Percentiles rank a stretch among this genome's conserved stretches.
phyloP scores from a whole-genome alignment of 1,140 invertebrate genomes.

The Leptonema lineaticorne region DNA sequence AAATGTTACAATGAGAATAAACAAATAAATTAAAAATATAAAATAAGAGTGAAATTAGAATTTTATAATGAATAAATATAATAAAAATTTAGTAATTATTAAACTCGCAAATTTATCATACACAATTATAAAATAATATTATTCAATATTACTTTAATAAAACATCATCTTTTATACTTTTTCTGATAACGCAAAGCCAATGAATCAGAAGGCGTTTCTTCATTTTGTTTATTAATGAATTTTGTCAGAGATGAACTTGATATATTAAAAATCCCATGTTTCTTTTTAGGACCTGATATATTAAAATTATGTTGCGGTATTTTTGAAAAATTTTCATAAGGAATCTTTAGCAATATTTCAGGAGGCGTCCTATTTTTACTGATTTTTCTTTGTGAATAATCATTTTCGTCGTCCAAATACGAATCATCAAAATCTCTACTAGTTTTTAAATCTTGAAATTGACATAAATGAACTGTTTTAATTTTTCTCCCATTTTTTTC shows the following conservation, averaged over 20 bases:
- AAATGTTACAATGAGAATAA: too few relatives aligned
- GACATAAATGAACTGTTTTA: not conserved
- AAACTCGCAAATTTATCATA: too few relatives aligned
- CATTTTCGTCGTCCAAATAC: not conserved
- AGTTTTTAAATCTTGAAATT: too few relatives aligned
- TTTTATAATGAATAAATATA: too few relatives aligned
- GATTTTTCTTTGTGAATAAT: not conserved
- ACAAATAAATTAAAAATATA: too few relatives aligned
- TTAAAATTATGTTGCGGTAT: not conserved
- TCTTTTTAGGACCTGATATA: not conserved
- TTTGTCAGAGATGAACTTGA: not conserved
- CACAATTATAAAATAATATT: too few relatives aligned
- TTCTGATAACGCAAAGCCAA: slow-evolving; percentile 16
- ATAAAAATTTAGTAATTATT: too few relatives aligned
- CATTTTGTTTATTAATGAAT: not conserved
- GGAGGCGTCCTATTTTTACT: not conserved
- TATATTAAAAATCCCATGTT: not conserved
- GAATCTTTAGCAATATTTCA: not conserved
- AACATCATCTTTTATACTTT: slow-evolving; percentile 4
- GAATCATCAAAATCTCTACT: not conserved
- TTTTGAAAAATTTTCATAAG: not conserved
- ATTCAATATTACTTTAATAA: too few relatives aligned
- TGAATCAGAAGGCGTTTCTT: slow-evolving; percentile 1
- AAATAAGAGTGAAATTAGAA: too few relatives aligned
- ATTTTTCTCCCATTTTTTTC: not conserved